Percentiles rank a stretch among this genome's conserved stretches.
Conservation (phyloP, 2,888 invertebrate species). For the Tiphia femorata region DNA sequence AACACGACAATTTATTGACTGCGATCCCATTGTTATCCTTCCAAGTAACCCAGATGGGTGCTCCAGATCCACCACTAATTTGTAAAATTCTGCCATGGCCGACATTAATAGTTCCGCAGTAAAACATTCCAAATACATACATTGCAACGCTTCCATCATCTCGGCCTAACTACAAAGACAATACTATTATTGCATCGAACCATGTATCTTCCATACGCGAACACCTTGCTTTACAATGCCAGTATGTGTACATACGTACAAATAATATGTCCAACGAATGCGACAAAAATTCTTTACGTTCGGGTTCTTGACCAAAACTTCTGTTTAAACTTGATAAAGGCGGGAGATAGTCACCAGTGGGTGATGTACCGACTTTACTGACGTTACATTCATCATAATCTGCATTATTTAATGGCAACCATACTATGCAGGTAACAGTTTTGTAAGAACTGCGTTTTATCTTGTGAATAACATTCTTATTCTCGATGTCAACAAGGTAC, state of each 20-base stretch:
- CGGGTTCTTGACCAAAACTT: slow-evolving; percentile 65
- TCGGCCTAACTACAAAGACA: slow-evolving; percentile 77
- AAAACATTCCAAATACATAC: slow-evolving; percentile 87
- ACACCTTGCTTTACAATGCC: too few relatives aligned
- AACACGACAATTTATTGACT: slow-evolving; percentile 57
- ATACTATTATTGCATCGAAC: too few relatives aligned
- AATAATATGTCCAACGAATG: slow-evolving; percentile 68
- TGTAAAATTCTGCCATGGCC: slow-evolving; percentile 58
- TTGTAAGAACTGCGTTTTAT: slow-evolving; percentile 68
- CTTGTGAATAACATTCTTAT: slow-evolving; percentile 82
- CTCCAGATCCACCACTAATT: slow-evolving; percentile 59
- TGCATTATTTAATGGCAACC: slow-evolving; percentile 70
- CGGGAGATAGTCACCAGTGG: slow-evolving; percentile 68
- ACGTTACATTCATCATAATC: slow-evolving; percentile 24
- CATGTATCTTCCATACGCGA: too few relatives aligned
- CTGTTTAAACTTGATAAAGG: slow-evolving; percentile 70
- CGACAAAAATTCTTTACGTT: slow-evolving; percentile 68
- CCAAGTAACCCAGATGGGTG: slow-evolving; percentile 61
- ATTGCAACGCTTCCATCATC: slow-evolving; percentile 76
- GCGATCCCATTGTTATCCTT: slow-evolving; percentile 47
- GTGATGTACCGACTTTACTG: slow-evolving; percentile 43
- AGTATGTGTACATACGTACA: too few relatives aligned
- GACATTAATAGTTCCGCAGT: slow-evolving; percentile 76
- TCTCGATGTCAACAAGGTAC: slow-evolving; percentile 84
- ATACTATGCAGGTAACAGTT: slow-evolving; percentile 79